Conservation (phyloP, 2,888 invertebrate genomes). For the Pristionchus fissidentatus region DNA sequence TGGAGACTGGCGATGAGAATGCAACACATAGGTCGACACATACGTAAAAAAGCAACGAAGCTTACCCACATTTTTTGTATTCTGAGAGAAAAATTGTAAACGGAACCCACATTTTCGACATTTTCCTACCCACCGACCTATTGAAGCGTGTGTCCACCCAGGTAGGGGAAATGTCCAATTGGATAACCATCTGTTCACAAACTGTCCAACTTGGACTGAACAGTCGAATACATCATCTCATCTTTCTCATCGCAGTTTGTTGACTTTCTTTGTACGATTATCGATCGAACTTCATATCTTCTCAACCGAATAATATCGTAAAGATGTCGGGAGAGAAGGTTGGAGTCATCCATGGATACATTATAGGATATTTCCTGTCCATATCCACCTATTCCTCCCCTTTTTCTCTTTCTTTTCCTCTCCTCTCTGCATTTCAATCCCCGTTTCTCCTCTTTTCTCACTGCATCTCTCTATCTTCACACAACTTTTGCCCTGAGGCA, state of each 20-base stretch:
- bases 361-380: conserved; percentile 33
- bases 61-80: too few relatives aligned
- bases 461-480: conserved; percentile 20
- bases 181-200: conserved; percentile 8
- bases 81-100: too few relatives aligned
- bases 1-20: neutral
- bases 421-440: conserved; percentile 21
- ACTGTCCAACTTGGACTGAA: neutral
- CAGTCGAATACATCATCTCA: neutral
- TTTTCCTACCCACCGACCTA: too few relatives aligned
- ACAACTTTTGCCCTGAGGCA: conserved; percentile 21
- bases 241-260: neutral
- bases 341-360: conserved; percentile 8
- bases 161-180: neutral
- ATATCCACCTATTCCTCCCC: conserved; percentile 30
- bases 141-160: too few relatives aligned
- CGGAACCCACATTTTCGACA: too few relatives aligned
- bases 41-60: too few relatives aligned
- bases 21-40: too few relatives aligned
- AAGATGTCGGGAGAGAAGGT: neutral
- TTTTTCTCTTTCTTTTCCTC: neutral
- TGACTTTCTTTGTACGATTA: neutral
- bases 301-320: conserved; percentile 3
- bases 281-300: neutral
- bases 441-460: neutral